phyloP scores from a whole-genome alignment of 2,888 invertebrate species.

The Drosophila meridionalis region DNA sequence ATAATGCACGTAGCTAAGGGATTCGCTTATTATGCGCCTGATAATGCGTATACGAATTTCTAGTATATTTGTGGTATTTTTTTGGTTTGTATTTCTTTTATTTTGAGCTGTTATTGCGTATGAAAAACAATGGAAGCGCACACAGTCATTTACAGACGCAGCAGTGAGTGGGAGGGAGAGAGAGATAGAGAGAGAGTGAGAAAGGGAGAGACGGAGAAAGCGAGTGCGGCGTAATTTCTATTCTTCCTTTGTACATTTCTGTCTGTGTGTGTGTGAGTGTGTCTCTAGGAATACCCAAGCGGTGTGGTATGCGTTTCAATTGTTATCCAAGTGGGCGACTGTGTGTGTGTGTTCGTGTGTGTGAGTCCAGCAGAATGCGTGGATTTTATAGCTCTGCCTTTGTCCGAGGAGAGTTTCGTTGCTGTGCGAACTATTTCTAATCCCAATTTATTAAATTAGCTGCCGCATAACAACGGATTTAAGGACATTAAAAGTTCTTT shows the following conservation, averaged over 20 bases:
- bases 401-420: background rate
- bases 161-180: background rate
- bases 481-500: background rate
- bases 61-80: conserved; percentile 16
- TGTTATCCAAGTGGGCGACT: conserved; percentile 21
- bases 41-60: conserved; percentile 66
- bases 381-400: conserved; percentile 32
- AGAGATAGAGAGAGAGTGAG: background rate
- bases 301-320: conserved; percentile 38
- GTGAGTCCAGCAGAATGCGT: background rate
- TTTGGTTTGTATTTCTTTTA: conserved; percentile 2
- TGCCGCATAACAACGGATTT: conserved; percentile 2
- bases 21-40: conserved; percentile 64
- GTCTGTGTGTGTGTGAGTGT: background rate
- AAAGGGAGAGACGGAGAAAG: background rate
- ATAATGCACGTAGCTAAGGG: conserved; percentile 66
- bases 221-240: conserved; percentile 14
- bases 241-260: conserved; percentile 14
- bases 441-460: conserved; percentile 31
- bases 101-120: conserved; percentile 4
- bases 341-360: background rate
- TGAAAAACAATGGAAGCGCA: conserved; percentile 39
- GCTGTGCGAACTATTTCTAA: background rate
- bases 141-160: conserved; percentile 6
- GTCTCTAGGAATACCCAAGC: conserved; percentile 14